These are phyloP conservation scores for Cassiopea xamachana DNA, from an alignment of 30 jellyfish, hydroid and myxozoan genomes.

Conservation along the genomic window DNA sequence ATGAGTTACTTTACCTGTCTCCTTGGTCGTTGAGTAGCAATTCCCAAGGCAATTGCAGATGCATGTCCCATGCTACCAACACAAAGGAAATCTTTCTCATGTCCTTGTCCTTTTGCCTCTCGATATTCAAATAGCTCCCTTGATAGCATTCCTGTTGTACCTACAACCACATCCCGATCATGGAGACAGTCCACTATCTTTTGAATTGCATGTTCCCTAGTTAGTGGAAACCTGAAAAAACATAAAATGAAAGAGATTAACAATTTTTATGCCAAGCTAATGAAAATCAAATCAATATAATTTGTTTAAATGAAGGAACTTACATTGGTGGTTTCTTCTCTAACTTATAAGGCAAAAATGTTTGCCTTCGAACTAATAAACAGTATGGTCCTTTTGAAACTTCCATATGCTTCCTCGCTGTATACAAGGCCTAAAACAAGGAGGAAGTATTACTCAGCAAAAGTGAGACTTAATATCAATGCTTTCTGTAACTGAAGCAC, in stretches of 20 bases:
- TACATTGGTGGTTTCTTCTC: slow-evolving; percentile 67
- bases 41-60: slow-evolving; percentile 98
- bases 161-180: slow-evolving; percentile 98
- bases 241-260: background rate
- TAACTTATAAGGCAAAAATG: slow-evolving; percentile 90
- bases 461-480: too few species aligned
- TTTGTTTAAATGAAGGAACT: slow-evolving; percentile 1
- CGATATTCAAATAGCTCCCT: slow-evolving; percentile 96
- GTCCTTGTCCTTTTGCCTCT: slow-evolving; percentile 91
- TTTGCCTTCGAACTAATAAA: slow-evolving; percentile 91
- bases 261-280: background rate
- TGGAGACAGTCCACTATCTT: slow-evolving; percentile 75
- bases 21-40: slow-evolving; percentile 87
- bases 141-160: slow-evolving; percentile 98
- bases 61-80: slow-evolving; percentile 99
- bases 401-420: slow-evolving; percentile 99
- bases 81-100: slow-evolving; percentile 94
- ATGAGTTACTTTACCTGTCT: slow-evolving; percentile 71
- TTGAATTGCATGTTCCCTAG: slow-evolving; percentile 92
- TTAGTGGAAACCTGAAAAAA: slow-evolving; percentile 80
- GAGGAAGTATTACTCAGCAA: background rate
- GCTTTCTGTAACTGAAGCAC: too few species aligned
- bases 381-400: slow-evolving; percentile 98
- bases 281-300: background rate
- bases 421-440: slow-evolving; percentile 80